A percentile compares a stretch with the other conserved stretches of the same genome.
Conservation (phyloP, 1,140 invertebrate species). For the Neodiprion pinetum region DNA sequence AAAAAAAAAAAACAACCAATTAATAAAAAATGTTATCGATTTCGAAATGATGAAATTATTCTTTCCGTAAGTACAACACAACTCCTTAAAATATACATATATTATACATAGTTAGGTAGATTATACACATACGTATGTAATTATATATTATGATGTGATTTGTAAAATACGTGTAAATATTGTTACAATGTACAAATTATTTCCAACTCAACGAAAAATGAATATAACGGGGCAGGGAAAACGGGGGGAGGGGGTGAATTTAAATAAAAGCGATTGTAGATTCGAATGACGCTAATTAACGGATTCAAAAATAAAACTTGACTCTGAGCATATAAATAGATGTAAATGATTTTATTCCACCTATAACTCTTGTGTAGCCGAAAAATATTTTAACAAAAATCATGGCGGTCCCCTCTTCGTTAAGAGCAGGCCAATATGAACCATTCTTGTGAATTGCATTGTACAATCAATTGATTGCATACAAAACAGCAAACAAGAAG, state of each 20-base stretch:
- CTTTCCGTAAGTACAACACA: too few species aligned
- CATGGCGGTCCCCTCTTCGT: conserved; percentile 6
- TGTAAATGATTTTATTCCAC: conserved; percentile 50
- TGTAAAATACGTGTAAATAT: conserved; percentile 59
- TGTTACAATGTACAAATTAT: conserved; percentile 54
- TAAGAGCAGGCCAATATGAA: not conserved
- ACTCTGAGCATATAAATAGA: not conserved
- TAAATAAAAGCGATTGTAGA: conserved; percentile 43
- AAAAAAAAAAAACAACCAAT: too few species aligned
- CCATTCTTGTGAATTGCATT: too few species aligned
- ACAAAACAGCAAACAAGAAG: too few species aligned
- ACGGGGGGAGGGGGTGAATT: conserved; percentile 37
- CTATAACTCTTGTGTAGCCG: conserved; percentile 36
- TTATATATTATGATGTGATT: conserved; percentile 31
- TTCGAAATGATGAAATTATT: too few species aligned
- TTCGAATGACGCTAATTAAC: conserved; percentile 46
- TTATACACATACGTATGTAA: not conserved
- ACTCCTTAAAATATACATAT: too few species aligned
- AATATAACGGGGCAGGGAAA: conserved; percentile 35
- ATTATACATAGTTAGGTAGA: too few species aligned
- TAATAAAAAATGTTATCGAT: too few species aligned
- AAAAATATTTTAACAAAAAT: conserved; percentile 21
- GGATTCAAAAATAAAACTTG: conserved; percentile 26
- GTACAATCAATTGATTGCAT: too few species aligned
- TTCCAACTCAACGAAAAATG: conserved; percentile 15